These are phyloP conservation scores for Telenomus remus DNA, from an alignment of 1,140 invertebrate genomes.

Conservation along the genomic window DNA sequence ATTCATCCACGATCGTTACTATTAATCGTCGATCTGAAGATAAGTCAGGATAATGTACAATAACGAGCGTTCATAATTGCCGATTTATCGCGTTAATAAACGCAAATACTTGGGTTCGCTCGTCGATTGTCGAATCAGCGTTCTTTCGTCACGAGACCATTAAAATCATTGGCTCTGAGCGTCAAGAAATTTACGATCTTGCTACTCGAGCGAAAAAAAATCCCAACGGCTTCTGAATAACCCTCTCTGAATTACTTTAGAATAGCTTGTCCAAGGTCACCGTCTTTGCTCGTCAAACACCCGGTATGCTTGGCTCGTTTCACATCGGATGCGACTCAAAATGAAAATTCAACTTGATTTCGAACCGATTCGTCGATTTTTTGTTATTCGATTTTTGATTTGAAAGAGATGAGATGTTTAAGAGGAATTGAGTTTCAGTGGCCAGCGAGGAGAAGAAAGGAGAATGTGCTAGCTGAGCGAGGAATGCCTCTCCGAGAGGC, in stretches of 20 bases:
- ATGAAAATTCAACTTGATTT: too few species aligned
- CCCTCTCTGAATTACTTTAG: slow-evolving; percentile 10
- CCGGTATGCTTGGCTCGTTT: slow-evolving; percentile 10
- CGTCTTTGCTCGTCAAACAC: slow-evolving; percentile 2
- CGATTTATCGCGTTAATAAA: slow-evolving; percentile 26
- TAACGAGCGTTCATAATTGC: slow-evolving; percentile 14
- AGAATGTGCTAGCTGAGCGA: slow-evolving; percentile 28
- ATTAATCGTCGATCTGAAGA: slow-evolving; percentile 13
- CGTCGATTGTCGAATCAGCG: neutral
- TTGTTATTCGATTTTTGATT: too few species aligned
- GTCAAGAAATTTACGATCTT: slow-evolving; percentile 23
- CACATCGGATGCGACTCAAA: neutral
- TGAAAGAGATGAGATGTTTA: slow-evolving; percentile 24
- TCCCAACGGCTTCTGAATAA: neutral
- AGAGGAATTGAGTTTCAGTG: slow-evolving; percentile 40
- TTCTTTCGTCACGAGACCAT: slow-evolving; percentile 18
- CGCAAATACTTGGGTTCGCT: neutral
- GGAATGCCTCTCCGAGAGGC: slow-evolving; percentile 69
- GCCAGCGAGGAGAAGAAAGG: slow-evolving; percentile 32
- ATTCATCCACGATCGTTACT: slow-evolving; percentile 1
- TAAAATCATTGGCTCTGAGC: slow-evolving; percentile 3
- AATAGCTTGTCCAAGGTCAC: slow-evolving; percentile 11
- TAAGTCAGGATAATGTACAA: slow-evolving; percentile 8
- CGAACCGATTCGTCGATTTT: too few species aligned
- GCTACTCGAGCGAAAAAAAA: slow-evolving; percentile 3